Percentiles rank a stretch among this genome's conserved stretches.
These are phyloP conservation scores for Xanthia icteritia DNA, from an alignment of 2,888 invertebrate species.

Conservation along the genomic window DNA sequence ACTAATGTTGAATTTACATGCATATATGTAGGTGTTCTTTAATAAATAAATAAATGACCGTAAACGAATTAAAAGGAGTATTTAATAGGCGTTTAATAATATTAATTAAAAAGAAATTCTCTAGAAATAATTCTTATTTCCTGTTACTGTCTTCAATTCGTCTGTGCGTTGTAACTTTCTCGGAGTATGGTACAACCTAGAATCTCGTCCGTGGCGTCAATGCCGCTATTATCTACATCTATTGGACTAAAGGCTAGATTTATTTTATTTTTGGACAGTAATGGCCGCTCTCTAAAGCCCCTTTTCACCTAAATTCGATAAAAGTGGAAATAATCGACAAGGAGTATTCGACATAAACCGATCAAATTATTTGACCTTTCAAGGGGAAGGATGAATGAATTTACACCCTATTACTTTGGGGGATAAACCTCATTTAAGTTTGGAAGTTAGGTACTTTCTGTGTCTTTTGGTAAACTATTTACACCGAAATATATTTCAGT, in stretches of 20 bases:
- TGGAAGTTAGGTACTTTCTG: background rate
- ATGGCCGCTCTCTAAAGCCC: background rate
- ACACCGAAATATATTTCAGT: background rate
- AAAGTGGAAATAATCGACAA: background rate
- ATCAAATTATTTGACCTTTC: slow-evolving; percentile 23
- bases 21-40: too few relatives aligned
- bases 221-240: background rate
- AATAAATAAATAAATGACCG: too few relatives aligned
- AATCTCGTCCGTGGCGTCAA: background rate
- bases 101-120: too few relatives aligned
- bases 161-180: too few relatives aligned
- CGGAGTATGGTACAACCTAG: background rate
- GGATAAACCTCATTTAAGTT: background rate
- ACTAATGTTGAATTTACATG: too few relatives aligned
- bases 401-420: background rate
- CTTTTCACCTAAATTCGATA: background rate
- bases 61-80: too few relatives aligned
- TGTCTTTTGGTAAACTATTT: background rate
- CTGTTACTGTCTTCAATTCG: too few relatives aligned
- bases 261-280: background rate
- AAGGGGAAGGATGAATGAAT: background rate
- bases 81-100: too few relatives aligned
- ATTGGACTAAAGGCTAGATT: background rate
- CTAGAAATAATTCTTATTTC: too few relatives aligned
- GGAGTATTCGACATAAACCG: background rate